These are phyloP conservation scores for Hydrocynus forskahlii DNA, from an alignment of 2,797 vertebrate species.

Conservation along the genomic window DNA sequence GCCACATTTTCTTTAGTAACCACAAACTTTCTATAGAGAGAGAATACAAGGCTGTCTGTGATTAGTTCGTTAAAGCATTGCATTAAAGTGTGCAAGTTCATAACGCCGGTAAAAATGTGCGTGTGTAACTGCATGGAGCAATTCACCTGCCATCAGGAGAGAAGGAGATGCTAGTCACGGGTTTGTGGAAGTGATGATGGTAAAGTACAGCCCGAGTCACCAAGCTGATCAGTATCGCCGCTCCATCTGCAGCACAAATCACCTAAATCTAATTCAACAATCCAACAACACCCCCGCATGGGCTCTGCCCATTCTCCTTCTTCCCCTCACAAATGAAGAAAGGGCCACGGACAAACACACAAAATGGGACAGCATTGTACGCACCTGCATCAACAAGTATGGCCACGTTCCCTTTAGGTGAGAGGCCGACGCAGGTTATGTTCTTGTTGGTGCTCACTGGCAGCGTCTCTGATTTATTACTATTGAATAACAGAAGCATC, in stretches of 20 bases:
- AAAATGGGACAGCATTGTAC: not conserved
- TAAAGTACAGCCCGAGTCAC: slow-evolving; percentile 86
- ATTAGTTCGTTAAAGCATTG: not conserved
- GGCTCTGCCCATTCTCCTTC: not conserved
- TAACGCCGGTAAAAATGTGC: not conserved
- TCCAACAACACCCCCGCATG: not conserved
- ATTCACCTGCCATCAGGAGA: slow-evolving; percentile 91
- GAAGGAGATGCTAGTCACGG: slow-evolving; percentile 88
- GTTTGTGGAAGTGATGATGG: slow-evolving; percentile 91
- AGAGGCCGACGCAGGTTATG: slow-evolving; percentile 89
- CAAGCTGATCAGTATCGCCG: slow-evolving; percentile 88
- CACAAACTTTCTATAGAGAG: slow-evolving; percentile 85
- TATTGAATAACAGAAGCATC: slow-evolving; percentile 58
- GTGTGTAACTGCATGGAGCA: not conserved
- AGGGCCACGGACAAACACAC: not conserved
- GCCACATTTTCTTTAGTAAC: slow-evolving; percentile 91
- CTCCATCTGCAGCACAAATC: slow-evolving; percentile 80
- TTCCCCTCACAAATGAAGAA: not conserved
- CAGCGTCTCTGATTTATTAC: slow-evolving; percentile 92
- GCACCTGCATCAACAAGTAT: slow-evolving; percentile 94
- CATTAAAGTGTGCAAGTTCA: not conserved
- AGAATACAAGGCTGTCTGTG: not conserved
- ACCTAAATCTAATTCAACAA: not conserved
- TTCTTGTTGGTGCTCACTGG: slow-evolving; percentile 88
- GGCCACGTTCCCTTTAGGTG: slow-evolving; percentile 87